A percentile compares a stretch with the other conserved stretches of the same genome.
phyloP scores from a whole-genome alignment of 2,888 invertebrate species.

The Suillia variegata region DNA sequence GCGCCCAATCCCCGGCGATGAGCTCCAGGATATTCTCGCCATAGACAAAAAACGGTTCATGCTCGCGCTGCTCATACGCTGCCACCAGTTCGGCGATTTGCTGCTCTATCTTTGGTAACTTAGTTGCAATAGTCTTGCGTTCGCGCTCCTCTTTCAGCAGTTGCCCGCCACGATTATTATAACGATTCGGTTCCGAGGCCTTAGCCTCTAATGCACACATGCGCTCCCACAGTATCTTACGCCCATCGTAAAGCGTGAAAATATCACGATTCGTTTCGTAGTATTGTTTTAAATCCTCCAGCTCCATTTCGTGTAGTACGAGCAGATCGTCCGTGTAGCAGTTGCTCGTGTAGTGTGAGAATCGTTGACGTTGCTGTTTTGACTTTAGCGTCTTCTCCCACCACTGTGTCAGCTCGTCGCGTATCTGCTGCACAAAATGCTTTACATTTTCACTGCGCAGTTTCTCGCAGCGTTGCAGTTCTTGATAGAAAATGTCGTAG shows the following conservation, averaged over 20 bases:
- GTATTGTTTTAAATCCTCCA: slow-evolving; percentile 70
- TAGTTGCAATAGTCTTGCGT: slow-evolving; percentile 74
- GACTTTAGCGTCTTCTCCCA: slow-evolving; percentile 81
- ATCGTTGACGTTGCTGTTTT: slow-evolving; percentile 66
- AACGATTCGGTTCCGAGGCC: slow-evolving; percentile 80
- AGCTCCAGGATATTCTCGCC: slow-evolving; percentile 69
- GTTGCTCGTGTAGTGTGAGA: slow-evolving; percentile 70
- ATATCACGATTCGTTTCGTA: slow-evolving; percentile 71
- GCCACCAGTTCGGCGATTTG: slow-evolving; percentile 65
- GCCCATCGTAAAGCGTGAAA: slow-evolving; percentile 69
- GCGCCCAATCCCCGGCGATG: slow-evolving; percentile 69
- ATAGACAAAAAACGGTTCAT: slow-evolving; percentile 66
- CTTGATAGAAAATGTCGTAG: slow-evolving; percentile 63
- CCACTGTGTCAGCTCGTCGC: slow-evolving; percentile 72
- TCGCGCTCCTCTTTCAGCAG: slow-evolving; percentile 85
- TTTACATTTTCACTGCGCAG: slow-evolving; percentile 79
- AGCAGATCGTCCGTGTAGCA: slow-evolving; percentile 81
- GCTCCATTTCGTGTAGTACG: slow-evolving; percentile 77
- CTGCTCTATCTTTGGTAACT: slow-evolving; percentile 76
- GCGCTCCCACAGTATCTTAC: slow-evolving; percentile 75
- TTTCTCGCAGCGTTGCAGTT: slow-evolving; percentile 76
- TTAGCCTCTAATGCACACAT: slow-evolving; percentile 77
- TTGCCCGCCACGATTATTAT: slow-evolving; percentile 86
- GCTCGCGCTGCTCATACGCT: slow-evolving; percentile 65
- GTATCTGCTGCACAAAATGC: slow-evolving; percentile 64